phyloP scores from a whole-genome alignment of 2,113 vertebrate species.

The Pristiophorus japonicus region DNA sequence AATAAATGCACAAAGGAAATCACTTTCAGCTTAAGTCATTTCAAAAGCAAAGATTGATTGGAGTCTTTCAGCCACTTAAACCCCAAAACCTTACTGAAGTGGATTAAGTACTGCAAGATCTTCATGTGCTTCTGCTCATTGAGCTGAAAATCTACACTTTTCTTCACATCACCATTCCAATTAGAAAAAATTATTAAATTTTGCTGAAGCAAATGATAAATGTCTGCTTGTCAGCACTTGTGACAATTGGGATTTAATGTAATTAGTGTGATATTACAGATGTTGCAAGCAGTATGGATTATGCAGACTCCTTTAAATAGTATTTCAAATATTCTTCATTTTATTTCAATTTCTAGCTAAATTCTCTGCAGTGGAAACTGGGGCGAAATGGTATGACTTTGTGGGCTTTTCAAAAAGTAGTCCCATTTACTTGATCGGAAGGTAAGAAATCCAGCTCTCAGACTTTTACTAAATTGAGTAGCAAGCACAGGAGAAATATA shows the following conservation, averaged over 20 bases:
- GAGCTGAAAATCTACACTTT: background rate
- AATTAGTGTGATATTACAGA: background rate
- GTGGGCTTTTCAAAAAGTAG: background rate
- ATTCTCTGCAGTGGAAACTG: background rate
- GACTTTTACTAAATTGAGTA: background rate
- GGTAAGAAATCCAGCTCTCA: background rate
- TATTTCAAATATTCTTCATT: background rate
- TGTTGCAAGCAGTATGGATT: background rate
- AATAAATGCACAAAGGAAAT: background rate
- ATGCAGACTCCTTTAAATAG: too few relatives aligned
- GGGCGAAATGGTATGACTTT: background rate
- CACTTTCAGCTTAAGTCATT: background rate
- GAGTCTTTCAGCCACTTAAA: background rate
- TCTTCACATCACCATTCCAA: background rate
- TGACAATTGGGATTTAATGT: background rate
- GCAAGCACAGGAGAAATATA: background rate
- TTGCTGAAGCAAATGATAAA: background rate
- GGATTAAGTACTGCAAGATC: background rate
- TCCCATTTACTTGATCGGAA: background rate
- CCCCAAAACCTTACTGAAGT: background rate
- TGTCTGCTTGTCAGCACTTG: background rate
- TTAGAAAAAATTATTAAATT: background rate
- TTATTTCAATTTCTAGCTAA: background rate
- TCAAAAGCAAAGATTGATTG: background rate
- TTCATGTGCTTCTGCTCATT: too few relatives aligned